Evolutionary conservation across 2,113 vertebrate species (phyloP).

Genomic region (Pollimyrus isidori): DNA sequence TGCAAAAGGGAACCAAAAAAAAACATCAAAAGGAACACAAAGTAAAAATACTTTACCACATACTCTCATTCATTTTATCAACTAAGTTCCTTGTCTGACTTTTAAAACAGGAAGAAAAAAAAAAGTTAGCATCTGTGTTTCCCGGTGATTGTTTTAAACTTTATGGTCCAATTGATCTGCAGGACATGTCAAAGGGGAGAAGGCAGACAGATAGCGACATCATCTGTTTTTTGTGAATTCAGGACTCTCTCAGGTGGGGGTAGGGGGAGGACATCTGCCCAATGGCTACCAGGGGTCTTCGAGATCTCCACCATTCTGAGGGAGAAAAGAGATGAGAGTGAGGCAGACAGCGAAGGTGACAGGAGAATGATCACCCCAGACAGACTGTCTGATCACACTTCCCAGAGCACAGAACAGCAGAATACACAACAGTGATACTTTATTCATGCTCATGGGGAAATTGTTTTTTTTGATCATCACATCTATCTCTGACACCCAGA

Average conservation of each 20-base stretch:
- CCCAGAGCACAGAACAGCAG: not conserved
- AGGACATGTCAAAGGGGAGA: slow-evolving; percentile 57
- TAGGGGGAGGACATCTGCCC: slow-evolving; percentile 51
- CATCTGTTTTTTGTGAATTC: slow-evolving; percentile 75
- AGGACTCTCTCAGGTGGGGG: slow-evolving; percentile 66
- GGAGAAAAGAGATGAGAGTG: slow-evolving; percentile 40
- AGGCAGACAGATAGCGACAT: slow-evolving; percentile 67
- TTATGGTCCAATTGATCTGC: slow-evolving; percentile 52
- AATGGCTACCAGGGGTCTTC: slow-evolving; percentile 94
- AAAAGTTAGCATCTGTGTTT: slow-evolving; percentile 49
- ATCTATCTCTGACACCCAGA: not conserved
- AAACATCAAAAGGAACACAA: slow-evolving; percentile 58
- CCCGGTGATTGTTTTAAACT: slow-evolving; percentile 33
- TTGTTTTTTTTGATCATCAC: not conserved
- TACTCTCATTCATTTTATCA: slow-evolving; percentile 59
- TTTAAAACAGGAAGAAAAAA: slow-evolving; percentile 60
- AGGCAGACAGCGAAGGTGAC: not conserved
- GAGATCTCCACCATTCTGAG: slow-evolving; percentile 87
- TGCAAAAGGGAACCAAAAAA: slow-evolving; percentile 28
- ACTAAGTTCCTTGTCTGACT: slow-evolving; percentile 62
- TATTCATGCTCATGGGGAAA: not conserved
- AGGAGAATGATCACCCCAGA: not conserved
- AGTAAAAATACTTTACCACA: slow-evolving; percentile 64
- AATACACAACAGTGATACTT: not conserved
- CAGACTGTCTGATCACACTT: not conserved